A percentile compares a stretch with the other conserved stretches of the same genome.
These are phyloP conservation scores for Prostheceraeus crozeri DNA, from an alignment of 2,888 invertebrate genomes.

Conservation along the genomic window DNA sequence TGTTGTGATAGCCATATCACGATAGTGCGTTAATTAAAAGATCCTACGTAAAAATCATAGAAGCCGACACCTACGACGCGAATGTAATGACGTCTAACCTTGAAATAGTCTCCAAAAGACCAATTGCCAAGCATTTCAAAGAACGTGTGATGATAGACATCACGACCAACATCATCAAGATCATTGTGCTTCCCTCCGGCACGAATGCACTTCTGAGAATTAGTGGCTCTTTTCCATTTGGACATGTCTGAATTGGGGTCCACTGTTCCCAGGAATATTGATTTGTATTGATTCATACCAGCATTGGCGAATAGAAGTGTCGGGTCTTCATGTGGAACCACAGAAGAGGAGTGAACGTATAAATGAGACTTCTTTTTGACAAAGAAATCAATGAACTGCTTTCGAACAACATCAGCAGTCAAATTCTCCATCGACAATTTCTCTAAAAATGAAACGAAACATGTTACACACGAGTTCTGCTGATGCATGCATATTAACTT, in stretches of 20 bases:
- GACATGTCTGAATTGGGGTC: slow-evolving; percentile 94
- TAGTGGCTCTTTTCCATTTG: slow-evolving; percentile 74
- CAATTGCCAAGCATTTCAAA: slow-evolving; percentile 99
- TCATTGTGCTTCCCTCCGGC: slow-evolving; percentile 99
- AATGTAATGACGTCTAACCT: too few relatives aligned
- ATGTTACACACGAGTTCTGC: too few relatives aligned
- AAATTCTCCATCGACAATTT: too few relatives aligned
- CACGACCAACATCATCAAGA: slow-evolving; percentile 97
- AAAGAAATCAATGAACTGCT: slow-evolving; percentile 80
- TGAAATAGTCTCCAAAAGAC: slow-evolving; percentile 99
- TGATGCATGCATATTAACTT: too few relatives aligned
- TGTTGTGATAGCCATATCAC: not conserved
- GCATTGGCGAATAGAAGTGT: slow-evolving; percentile 95
- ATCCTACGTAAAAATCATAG: not conserved
- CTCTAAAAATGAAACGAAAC: too few relatives aligned
- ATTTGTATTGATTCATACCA: slow-evolving; percentile 97
- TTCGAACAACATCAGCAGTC: slow-evolving; percentile 71
- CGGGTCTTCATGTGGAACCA: slow-evolving; percentile 93
- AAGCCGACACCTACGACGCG: not conserved
- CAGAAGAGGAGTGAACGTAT: slow-evolving; percentile 93
- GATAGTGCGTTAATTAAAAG: slow-evolving; percentile 26
- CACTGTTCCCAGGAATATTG: slow-evolving; percentile 87
- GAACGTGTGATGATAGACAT: slow-evolving; percentile 98
- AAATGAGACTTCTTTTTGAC: slow-evolving; percentile 71
- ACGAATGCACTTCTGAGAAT: slow-evolving; percentile 96